Percentiles rank a stretch among this genome's conserved stretches.
Conservation (phyloP, 1,140 invertebrate genomes). For the Meloidogyne hapla region DNA sequence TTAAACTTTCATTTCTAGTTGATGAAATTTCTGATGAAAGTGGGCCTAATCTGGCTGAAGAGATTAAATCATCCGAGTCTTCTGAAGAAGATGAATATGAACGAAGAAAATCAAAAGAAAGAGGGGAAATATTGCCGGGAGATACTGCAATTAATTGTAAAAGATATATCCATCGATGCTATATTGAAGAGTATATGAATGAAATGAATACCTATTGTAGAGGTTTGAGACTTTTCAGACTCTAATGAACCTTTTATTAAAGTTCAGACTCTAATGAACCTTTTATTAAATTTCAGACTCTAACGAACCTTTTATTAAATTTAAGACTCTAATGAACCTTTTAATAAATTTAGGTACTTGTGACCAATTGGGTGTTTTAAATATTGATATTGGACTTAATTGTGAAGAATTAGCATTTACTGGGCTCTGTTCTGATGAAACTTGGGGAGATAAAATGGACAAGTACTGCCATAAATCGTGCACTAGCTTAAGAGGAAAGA, state of each 20-base stretch:
- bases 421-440: background rate
- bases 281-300: background rate
- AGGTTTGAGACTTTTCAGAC: background rate
- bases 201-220: background rate
- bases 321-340: background rate
- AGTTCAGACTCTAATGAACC: background rate
- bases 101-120: background rate
- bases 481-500: background rate
- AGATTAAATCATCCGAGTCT: background rate
- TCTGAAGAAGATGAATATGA: background rate
- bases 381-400: background rate
- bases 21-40: background rate
- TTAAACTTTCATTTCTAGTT: too few species aligned
- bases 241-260: too few species aligned
- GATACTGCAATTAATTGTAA: background rate
- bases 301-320: too few species aligned
- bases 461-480: background rate
- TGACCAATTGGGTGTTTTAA: background rate
- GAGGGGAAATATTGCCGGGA: background rate
- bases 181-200: background rate
- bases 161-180: background rate
- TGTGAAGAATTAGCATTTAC: background rate
- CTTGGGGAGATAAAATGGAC: background rate
- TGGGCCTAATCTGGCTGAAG: background rate
- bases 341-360: background rate